Evolutionary conservation across 2,888 invertebrate species (phyloP).

Genomic region (Eurois occulta): DNA sequence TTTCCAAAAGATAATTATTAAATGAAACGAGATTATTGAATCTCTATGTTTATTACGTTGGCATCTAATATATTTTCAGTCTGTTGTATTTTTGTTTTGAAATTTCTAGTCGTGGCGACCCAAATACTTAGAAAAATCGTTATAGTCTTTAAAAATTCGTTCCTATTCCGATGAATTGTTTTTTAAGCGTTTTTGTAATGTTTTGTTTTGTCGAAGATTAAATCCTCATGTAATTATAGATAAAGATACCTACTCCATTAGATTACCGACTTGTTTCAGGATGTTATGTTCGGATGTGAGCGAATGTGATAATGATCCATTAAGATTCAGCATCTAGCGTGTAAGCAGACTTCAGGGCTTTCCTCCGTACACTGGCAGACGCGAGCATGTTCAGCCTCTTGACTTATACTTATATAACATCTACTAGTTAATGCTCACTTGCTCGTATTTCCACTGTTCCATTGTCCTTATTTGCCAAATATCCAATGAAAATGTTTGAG

Average conservation of each 20-base stretch:
- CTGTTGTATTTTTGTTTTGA: conserved; percentile 78
- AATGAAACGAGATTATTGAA: conserved; percentile 70
- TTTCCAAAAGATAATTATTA: conserved; percentile 71
- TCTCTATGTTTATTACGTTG: conserved; percentile 79
- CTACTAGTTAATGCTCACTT: conserved; percentile 22
- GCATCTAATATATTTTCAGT: conserved; percentile 75
- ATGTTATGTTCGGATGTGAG: conserved; percentile 81
- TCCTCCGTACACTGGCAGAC: conserved; percentile 47
- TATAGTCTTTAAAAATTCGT: conserved; percentile 82
- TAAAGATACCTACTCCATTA: conserved; percentile 77
- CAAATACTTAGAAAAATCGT: conserved; percentile 83
- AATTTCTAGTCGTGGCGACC: conserved; percentile 88
- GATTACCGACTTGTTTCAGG: conserved; percentile 76
- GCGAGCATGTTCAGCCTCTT: conserved; percentile 32
- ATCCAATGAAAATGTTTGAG: conserved; percentile 80
- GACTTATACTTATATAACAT: conserved; percentile 22
- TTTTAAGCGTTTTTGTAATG: conserved; percentile 73
- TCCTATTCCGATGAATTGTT: conserved; percentile 81
- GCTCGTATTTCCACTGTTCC: conserved; percentile 55
- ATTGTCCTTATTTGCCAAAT: conserved; percentile 80
- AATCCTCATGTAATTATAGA: conserved; percentile 80
- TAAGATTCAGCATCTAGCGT: conserved; percentile 81
- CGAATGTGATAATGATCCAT: conserved; percentile 85
- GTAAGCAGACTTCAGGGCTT: conserved; percentile 75
- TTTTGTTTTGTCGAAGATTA: conserved; percentile 70